Evolutionary conservation across 2,888 invertebrate genomes (phyloP), one percentile per base, ranked within the genome.

Genomic region (Alentia gelatinosa): DNA sequence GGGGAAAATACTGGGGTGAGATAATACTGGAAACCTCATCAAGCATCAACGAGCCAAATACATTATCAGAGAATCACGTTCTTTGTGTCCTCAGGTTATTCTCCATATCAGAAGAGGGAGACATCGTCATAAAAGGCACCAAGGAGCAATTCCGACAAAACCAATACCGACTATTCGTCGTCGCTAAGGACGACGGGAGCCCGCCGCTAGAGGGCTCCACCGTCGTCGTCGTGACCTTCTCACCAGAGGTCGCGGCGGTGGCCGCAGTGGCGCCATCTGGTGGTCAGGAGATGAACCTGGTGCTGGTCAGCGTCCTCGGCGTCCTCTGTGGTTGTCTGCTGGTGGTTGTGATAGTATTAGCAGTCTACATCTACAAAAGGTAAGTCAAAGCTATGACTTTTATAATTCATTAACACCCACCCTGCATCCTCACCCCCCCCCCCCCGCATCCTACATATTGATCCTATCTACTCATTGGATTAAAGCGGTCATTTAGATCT

Each of bases 291-390:
- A 83, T 89, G 39, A 50, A 83, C 89, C 37, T 83, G 7, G 63
- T 91, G 33, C 33, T 91, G 39, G 89, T 90, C 47, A 90, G 83
- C 63, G 88, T 91, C 12, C 68, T 91, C 39, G 91, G 68, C 40
- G 83, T 90, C 39, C 56, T 91, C 0, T 50, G 83, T 56, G 91
- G 91, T 15, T 9, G 26, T 40, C 83, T 91, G 40, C 91, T 91
- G 40, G 56, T 91, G 35, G 40, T 91, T 30, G 42, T 89, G 4
- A 47, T 89, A n/a, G 47, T 91, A 1, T 30, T 91, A 26, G 19
- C 75, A 12, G 86, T 89, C 35, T 89, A 89, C 89, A 89, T 91
- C 42, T 91, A 89, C 75, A 89, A 68, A 75, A 91, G 88, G 91
- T 91, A n/a, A 91, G 75, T 86, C 35, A 9, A 39, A 1, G 7